Conservation (phyloP, 2,888 invertebrate species). For the Pammene fasciana region DNA sequence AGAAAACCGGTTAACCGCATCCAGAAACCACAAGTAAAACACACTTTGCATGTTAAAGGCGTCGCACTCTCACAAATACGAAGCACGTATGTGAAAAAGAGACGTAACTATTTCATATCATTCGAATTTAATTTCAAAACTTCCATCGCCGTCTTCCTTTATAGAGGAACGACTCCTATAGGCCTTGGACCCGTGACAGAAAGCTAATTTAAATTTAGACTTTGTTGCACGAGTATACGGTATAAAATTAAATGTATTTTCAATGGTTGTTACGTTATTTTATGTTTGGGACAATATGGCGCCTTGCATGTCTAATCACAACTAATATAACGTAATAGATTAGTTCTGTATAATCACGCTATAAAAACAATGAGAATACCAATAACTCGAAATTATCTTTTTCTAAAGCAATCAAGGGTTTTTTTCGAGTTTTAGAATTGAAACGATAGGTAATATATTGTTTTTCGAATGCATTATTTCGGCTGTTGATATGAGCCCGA, state of each 20-base stretch:
- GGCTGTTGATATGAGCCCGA: neutral
- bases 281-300: neutral
- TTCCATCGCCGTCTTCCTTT: too few relatives aligned
- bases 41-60: too few relatives aligned
- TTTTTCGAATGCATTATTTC: neutral
- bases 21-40: too few relatives aligned
- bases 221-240: too few relatives aligned
- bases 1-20: too few relatives aligned
- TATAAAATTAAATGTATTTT: neutral
- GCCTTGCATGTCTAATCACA: constrained; percentile 26
- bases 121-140: too few relatives aligned
- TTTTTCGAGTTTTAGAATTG: constrained; percentile 4
- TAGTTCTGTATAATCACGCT: constrained; percentile 10
- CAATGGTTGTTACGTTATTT: neutral
- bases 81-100: too few relatives aligned
- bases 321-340: constrained; percentile 19
- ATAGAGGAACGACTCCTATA: too few relatives aligned
- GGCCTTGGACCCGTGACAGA: too few relatives aligned
- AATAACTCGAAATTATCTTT: constrained; percentile 17
- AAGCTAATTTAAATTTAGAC: too few relatives aligned
- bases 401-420: constrained; percentile 15
- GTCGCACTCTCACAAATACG: too few relatives aligned
- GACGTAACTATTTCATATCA: too few relatives aligned
- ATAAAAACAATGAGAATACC: constrained; percentile 26
- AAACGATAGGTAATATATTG: constrained; percentile 17